Evolutionary conservation across 2,888 invertebrate genomes (phyloP), one percentile per base, ranked within the genome.

Genomic region (Trachelus tabidus): DNA sequence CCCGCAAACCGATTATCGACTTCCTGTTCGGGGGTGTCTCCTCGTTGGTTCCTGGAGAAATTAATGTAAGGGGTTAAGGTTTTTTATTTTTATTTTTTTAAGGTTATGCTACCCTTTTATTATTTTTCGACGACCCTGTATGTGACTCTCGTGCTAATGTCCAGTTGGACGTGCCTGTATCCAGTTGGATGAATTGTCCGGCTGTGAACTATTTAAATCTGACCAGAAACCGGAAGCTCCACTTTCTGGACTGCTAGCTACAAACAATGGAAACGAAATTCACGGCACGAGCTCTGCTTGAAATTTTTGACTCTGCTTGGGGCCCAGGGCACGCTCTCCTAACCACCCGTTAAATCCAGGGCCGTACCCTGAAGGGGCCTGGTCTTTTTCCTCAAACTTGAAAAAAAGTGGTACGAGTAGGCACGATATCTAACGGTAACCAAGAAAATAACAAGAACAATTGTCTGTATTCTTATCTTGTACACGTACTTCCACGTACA

Each of bases 161-260:
- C 84, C 82, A 79, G 82, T 79, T 76, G 82, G 80, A 75, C 79
- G 78, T 56, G 0, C 1, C 40, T 56, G 6, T 23, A 56, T 56
- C 15, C 40, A 40, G 40, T 56, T 56, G 40, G 40, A 56, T 9
- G 40, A 23, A 56, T 23, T 9, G 40, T 56, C 23, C 23, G 40
- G 1, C 6, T 23, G 40, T 56, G 40, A 56, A 56, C 40, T 23
- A 56, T 56, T 23, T 81, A 81, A 83, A 84, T 85, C 81, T 83
- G 84, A 80, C 79, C 79, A 80, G 83, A 87, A 88, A 89, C 88
- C 90, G 90, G 90, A 90, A 90, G 89, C 84, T 82, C 79, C 85
- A 86, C 89, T 90, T 89, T 90, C 89, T 87, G 89, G 87, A 85
- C 87, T 86, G 90, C 84, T 90, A 88, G 80, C 81, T 86, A 85